Conservation (phyloP, 2,113 vertebrate species). For the Dolichallabes microphthalmus region DNA sequence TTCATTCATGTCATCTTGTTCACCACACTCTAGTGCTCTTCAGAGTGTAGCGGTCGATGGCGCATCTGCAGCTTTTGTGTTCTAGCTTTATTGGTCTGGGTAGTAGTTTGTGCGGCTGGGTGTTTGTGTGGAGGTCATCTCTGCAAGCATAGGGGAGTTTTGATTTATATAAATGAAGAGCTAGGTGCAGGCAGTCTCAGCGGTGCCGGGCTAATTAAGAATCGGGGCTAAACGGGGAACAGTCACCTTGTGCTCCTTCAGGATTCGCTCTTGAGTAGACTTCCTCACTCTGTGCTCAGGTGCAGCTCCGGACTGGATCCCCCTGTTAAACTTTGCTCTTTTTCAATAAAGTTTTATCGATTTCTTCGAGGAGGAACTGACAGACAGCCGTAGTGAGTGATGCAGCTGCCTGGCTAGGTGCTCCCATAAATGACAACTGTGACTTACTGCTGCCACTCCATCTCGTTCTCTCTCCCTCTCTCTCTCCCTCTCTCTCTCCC, state of each 20-base stretch:
- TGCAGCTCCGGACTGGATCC: conserved; percentile 27
- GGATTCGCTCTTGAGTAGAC: conserved; percentile 39
- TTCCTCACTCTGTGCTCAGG: conserved; percentile 26
- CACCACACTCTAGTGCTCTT: neutral
- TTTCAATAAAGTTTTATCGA: conserved; percentile 42
- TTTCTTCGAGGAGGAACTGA: conserved; percentile 21
- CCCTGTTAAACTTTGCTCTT: conserved; percentile 33
- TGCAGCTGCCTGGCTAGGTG: conserved; percentile 6
- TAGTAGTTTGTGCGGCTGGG: conserved; percentile 34
- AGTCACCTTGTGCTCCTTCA: conserved; percentile 57
- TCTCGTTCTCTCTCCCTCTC: conserved; percentile 1
- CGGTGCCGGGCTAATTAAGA: conserved; percentile 55
- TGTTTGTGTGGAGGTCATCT: conserved; percentile 51
- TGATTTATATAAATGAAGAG: conserved; percentile 56
- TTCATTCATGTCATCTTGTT: neutral
- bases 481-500: conserved; percentile 19
- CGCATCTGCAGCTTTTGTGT: conserved; percentile 7
- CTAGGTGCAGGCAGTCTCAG: conserved; percentile 46
- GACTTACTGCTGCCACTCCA: conserved; percentile 39
- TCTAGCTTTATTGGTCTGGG: neutral
- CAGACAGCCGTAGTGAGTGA: conserved; percentile 25
- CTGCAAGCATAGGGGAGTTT: conserved; percentile 38
- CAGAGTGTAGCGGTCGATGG: neutral
- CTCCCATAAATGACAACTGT: conserved; percentile 41
- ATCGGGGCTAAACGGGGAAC: conserved; percentile 56